Evolutionary conservation across 1,140 invertebrate genomes (phyloP), one percentile per base, ranked within the genome.

Genomic region (Atta colombica): DNA sequence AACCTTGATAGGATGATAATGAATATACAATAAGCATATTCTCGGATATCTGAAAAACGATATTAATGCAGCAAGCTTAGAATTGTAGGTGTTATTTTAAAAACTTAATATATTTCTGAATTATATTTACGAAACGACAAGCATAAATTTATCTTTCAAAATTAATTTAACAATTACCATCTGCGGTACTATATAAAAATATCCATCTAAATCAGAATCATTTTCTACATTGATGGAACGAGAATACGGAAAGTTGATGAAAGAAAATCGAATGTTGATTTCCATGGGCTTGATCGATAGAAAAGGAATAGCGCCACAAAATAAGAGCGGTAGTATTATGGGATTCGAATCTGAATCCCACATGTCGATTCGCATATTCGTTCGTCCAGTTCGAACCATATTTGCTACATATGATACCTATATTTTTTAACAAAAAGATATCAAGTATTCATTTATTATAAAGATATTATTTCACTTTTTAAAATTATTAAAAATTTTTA

Each of bases 181-280:
- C 89, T 94, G 94, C 7, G 93, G 92, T 5, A 90, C 3, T 14
- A 95, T 61, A 68, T 92, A 93, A 86, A 94, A 95, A 58, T 91
- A 94, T 66, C 94, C 93, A 4, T 93, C 92, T 6, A 94, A 31
- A 14, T 93, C 86, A 4, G 94, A 93, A 1, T 63, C 74, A 71
- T 95, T 95, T 31, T 89, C 69, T 4, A 95, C 77, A 0, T 18
- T 86, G 12, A 95, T 74, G 3, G 86, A 89, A 39, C 88, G 60
- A 2, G 72, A 75, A 49, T 93, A 94, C 1, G 92, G 91, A 28
- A 90, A 91, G 87, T 94, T 94, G 12, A 94, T 65, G 65, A 94
- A 95, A 49, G 91, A 93, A 71, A 89, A 93, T 74, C 80, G 45
- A 74, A 94, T 84, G 2, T 39, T 71, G 6, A 95, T 89, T n/a